phyloP scores from a whole-genome alignment of 2,888 invertebrate genomes.

The Nematopogon swammerdamellus region DNA sequence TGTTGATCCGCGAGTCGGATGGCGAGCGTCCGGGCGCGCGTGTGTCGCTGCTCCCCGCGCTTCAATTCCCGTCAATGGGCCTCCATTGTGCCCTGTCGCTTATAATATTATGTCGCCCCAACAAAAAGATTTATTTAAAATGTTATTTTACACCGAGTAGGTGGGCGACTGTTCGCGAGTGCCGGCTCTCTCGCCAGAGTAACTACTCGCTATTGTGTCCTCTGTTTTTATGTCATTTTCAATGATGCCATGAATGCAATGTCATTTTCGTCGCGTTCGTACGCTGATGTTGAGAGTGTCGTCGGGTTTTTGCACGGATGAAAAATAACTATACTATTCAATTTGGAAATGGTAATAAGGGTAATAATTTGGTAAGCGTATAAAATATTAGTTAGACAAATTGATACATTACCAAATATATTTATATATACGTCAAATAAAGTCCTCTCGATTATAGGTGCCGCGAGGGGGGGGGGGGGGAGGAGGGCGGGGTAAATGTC shows the following conservation, averaged over 20 bases:
- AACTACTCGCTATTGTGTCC: background rate
- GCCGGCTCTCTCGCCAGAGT: background rate
- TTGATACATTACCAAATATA: too few species aligned
- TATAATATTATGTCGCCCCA: slow-evolving; percentile 48
- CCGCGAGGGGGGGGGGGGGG: too few species aligned
- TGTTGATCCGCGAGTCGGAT: too few species aligned
- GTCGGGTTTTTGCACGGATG: too few species aligned
- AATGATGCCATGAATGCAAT: background rate
- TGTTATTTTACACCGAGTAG: slow-evolving; percentile 45
- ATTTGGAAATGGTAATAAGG: too few species aligned
- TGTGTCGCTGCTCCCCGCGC: background rate
- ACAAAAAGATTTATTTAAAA: slow-evolving; percentile 53
- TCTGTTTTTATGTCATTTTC: background rate
- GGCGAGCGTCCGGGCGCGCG: background rate
- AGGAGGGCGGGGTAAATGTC: too few species aligned
- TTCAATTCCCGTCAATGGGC: slow-evolving; percentile 6
- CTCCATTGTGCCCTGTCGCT: slow-evolving; percentile 29
- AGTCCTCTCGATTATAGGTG: too few species aligned
- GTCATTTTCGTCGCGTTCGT: background rate
- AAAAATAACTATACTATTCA: too few species aligned
- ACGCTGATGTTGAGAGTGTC: too few species aligned
- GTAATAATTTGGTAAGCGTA: too few species aligned
- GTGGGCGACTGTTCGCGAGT: background rate
- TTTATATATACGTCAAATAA: too few species aligned
- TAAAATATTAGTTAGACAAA: too few species aligned